Percentiles rank a stretch among this genome's conserved stretches.
These are phyloP conservation scores for Holacanthella duospinosa DNA, from an alignment of 2,888 invertebrate species.

Conservation along the genomic window DNA sequence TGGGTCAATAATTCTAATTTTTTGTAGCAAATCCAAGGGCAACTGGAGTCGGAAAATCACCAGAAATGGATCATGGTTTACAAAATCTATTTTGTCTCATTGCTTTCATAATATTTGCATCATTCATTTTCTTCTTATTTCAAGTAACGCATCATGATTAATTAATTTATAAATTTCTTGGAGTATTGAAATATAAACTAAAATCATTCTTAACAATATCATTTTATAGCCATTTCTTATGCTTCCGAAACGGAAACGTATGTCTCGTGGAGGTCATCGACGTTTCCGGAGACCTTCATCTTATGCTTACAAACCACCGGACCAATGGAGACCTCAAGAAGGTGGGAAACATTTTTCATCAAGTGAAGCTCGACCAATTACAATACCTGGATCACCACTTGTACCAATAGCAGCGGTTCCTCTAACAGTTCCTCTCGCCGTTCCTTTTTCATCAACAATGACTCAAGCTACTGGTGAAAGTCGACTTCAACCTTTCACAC, in stretches of 20 bases:
- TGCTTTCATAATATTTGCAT: not conserved
- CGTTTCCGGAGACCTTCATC: not conserved
- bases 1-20: too few relatives aligned
- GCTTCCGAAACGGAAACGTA: not conserved
- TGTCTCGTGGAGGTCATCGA: not conserved
- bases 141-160: not conserved
- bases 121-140: not conserved
- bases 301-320: not conserved
- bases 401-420: not conserved
- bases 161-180: not conserved
- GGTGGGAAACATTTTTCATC: not conserved
- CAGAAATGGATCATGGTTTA: not conserved
- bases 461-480: not conserved
- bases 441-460: not conserved
- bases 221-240: not conserved
- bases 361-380: not conserved
- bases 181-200: not conserved
- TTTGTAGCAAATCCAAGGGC: not conserved
- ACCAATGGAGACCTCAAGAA: not conserved
- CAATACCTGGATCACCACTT: not conserved
- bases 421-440: not conserved
- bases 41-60: not conserved
- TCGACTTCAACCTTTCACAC: not conserved
- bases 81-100: not conserved
- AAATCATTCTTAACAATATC: too few relatives aligned